These are phyloP conservation scores for Psylliodes chrysocephalus DNA, from an alignment of 2,888 invertebrate genomes.

Conservation along the genomic window DNA sequence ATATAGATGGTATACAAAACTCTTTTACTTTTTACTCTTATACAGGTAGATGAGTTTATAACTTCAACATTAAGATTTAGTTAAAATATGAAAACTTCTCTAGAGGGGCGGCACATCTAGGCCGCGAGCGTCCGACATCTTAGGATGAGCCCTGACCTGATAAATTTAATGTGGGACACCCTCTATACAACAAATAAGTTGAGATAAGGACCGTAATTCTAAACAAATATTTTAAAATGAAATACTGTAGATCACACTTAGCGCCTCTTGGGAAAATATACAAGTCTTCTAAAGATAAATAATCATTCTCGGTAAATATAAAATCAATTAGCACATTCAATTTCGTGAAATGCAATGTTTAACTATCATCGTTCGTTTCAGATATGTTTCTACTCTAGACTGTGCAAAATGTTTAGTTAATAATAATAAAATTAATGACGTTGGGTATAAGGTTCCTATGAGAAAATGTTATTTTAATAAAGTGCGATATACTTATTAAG, in stretches of 20 bases:
- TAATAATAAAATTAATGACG: not conserved
- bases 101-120: too few species aligned
- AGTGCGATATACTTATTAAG: too few species aligned
- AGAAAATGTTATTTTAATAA: too few species aligned
- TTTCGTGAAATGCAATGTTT: not conserved
- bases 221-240: not conserved
- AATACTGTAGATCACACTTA: not conserved
- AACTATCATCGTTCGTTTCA: not conserved
- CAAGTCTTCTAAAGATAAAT: not conserved
- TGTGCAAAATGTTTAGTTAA: not conserved
- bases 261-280: not conserved
- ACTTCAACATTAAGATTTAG: not conserved
- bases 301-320: not conserved
- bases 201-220: not conserved
- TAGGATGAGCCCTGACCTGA: too few species aligned
- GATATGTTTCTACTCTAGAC: not conserved
- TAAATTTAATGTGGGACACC: not conserved
- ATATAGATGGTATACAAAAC: not conserved
- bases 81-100: not conserved
- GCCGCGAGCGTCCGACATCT: too few species aligned
- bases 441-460: not conserved
- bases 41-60: too few species aligned
- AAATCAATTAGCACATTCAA: not conserved
- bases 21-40: not conserved
- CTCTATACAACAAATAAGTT: not conserved